Evolutionary conservation across 1,140 invertebrate species (phyloP).

Genomic region (Dinoponera quadriceps): DNA sequence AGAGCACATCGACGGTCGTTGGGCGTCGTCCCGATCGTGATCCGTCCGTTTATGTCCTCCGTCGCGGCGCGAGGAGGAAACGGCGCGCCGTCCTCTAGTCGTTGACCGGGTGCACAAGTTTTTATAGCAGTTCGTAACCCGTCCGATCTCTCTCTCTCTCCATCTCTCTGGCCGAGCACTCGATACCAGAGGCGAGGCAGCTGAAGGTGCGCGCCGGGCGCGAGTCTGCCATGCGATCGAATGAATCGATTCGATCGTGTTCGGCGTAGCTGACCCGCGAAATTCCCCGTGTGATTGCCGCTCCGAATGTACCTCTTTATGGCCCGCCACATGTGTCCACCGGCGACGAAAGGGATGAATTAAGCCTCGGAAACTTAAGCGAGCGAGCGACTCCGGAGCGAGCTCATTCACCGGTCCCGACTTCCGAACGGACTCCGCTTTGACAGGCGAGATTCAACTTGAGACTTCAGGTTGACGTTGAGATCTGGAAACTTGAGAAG

Average conservation of each 20-base stretch:
- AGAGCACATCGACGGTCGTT: no score
- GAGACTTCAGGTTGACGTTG: not conserved
- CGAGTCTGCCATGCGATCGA: slow-evolving; percentile 19
- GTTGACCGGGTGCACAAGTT: slow-evolving; percentile 51
- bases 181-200: slow-evolving; percentile 28
- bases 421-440: not conserved
- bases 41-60: not conserved
- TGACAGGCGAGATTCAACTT: not conserved
- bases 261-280: slow-evolving; percentile 33
- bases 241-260: slow-evolving; percentile 36
- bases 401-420: no score
- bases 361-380: not conserved
- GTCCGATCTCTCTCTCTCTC: not conserved
- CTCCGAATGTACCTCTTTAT: not conserved
- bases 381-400: not conserved
- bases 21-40: no score
- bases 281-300: slow-evolving; percentile 13
- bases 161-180: not conserved
- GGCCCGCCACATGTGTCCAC: not conserved
- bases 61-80: slow-evolving; percentile 9
- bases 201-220: slow-evolving; percentile 14
- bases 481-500: not conserved
- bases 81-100: slow-evolving; percentile 47
- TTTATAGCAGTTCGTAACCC: slow-evolving; percentile 56
- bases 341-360: not conserved